Percentiles rank a stretch among this genome's conserved stretches.
Evolutionary conservation across 23 tunicate species (phyloP).

Genomic region (Halocynthia aurantium): DNA sequence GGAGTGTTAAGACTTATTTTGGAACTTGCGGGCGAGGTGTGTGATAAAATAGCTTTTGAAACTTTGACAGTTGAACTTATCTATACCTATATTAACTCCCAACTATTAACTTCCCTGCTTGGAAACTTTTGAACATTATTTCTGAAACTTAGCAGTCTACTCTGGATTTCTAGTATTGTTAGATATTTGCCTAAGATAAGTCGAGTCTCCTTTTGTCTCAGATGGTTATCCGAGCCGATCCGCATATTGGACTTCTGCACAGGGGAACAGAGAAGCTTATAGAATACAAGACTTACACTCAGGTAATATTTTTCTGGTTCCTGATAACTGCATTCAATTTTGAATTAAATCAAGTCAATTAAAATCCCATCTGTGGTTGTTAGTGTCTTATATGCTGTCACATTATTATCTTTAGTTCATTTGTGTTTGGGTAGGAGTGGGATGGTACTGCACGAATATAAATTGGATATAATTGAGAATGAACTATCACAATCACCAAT

Average conservation of each 20-base stretch:
- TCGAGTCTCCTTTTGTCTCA: not conserved
- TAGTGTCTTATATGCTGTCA: no score
- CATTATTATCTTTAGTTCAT: no score
- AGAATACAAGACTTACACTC: conserved; percentile 94
- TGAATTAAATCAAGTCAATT: not conserved
- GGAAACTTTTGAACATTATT: not conserved
- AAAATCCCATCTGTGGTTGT: no score
- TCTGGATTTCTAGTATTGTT: not conserved
- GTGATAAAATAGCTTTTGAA: not conserved
- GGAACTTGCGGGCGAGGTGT: conserved; percentile 84
- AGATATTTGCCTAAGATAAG: not conserved
- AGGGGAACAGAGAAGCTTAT: conserved; percentile 93
- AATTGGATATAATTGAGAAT: no score
- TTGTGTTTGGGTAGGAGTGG: no score
- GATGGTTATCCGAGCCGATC: conserved; percentile 84
- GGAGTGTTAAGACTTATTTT: conserved; percentile 88
- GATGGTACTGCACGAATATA: no score
- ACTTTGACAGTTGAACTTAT: not conserved
- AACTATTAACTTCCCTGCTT: not conserved
- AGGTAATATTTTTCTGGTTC: conserved; percentile 28
- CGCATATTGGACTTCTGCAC: conserved; percentile 94
- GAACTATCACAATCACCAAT: no score
- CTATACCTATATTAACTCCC: not conserved
- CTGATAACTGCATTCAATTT: not conserved
- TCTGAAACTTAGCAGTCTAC: not conserved